Percentiles rank a stretch among this genome's conserved stretches.
phyloP scores from a whole-genome alignment of 2,888 invertebrate species.

The Oligia strigilis region DNA sequence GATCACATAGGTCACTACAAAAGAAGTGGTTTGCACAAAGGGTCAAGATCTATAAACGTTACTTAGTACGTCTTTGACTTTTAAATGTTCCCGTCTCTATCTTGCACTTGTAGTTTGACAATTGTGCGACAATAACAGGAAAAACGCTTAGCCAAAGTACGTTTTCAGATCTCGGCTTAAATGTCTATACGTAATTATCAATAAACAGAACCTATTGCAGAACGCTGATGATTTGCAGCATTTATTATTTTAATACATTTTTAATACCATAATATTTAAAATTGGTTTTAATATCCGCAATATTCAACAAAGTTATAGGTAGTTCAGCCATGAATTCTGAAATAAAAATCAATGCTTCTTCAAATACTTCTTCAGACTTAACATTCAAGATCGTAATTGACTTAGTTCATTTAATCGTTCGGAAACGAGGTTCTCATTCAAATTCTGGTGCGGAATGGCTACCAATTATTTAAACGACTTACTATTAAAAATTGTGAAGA shows the following conservation, averaged over 20 bases:
- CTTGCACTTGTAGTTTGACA: neutral
- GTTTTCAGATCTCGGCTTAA: neutral
- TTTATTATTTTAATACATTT: neutral
- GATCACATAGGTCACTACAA: too few species aligned
- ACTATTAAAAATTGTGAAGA: neutral
- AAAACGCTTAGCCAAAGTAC: neutral
- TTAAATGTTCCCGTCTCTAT: neutral
- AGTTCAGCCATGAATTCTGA: neutral
- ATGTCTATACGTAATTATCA: neutral
- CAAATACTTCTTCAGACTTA: slow-evolving; percentile 46
- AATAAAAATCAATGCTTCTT: slow-evolving; percentile 31
- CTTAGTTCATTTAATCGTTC: slow-evolving; percentile 52
- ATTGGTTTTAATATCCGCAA: neutral
- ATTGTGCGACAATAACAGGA: neutral
- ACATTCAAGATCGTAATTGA: slow-evolving; percentile 46
- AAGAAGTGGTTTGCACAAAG: neutral
- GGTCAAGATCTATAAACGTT: neutral
- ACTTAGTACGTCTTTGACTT: neutral
- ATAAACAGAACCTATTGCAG: neutral
- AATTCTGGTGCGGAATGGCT: slow-evolving; percentile 3
- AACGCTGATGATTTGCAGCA: neutral
- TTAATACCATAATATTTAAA: neutral
- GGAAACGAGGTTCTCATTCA: slow-evolving; percentile 47
- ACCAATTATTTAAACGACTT: slow-evolving; percentile 18
- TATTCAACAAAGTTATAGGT: slow-evolving; percentile 3